These are phyloP conservation scores for Chrysotoxum bicinctum DNA, from an alignment of 2,888 invertebrate genomes.

Conservation along the genomic window DNA sequence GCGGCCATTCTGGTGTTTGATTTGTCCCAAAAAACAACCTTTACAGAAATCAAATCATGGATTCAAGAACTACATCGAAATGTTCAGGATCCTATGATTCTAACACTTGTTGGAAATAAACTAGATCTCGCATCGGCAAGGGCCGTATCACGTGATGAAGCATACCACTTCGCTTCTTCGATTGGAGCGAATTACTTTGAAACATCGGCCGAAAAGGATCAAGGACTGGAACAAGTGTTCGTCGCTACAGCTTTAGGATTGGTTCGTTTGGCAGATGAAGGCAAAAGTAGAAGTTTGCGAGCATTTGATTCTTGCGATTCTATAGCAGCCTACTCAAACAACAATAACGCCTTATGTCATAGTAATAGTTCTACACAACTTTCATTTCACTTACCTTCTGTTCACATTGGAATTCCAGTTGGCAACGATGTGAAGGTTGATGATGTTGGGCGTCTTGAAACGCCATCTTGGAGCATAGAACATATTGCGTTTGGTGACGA, in stretches of 20 bases:
- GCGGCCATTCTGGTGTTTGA: constrained; percentile 94
- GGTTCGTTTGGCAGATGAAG: constrained; percentile 83
- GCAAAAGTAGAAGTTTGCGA: constrained; percentile 83
- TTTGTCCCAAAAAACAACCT: constrained; percentile 89
- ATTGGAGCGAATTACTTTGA: constrained; percentile 94
- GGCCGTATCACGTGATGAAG: constrained; percentile 86
- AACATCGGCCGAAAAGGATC: constrained; percentile 90
- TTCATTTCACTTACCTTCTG: constrained; percentile 78
- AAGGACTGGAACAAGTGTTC: constrained; percentile 90
- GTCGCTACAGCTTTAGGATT: constrained; percentile 85
- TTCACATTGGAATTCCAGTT: constrained; percentile 81
- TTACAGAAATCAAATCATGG: constrained; percentile 92
- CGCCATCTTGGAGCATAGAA: constrained; percentile 85
- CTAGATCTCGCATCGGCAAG: constrained; percentile 87
- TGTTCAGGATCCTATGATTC: constrained; percentile 89
- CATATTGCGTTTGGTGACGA: constrained; percentile 87
- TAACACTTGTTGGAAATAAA: constrained; percentile 93
- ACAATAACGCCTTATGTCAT: constrained; percentile 77
- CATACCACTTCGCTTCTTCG: constrained; percentile 88
- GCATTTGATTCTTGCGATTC: constrained; percentile 85
- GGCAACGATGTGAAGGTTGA: constrained; percentile 85
- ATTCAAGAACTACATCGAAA: constrained; percentile 90
- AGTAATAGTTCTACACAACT: constrained; percentile 73
- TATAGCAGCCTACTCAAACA: constrained; percentile 78
- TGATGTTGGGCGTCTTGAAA: constrained; percentile 85